Evolutionary conservation across 2,113 vertebrate genomes (phyloP), one percentile per base, ranked within the genome.

Genomic region (Eptesicus fuscus): DNA sequence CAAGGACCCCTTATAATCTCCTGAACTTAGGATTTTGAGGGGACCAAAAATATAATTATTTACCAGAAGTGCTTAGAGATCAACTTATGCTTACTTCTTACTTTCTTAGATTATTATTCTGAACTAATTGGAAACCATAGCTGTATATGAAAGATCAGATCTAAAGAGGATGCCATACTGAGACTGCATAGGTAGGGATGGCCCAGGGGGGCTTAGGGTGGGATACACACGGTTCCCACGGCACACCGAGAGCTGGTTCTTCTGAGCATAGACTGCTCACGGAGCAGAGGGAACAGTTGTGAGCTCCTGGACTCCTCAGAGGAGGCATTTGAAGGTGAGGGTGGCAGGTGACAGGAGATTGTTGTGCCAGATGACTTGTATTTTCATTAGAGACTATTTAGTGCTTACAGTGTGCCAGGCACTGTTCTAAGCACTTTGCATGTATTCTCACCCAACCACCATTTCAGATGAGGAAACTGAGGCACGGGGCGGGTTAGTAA

Each of bases 201-300:
- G 17, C n/a, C 1, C 0, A 23, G 32, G 69, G 11, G 10, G 61
- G 2, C 22, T 10, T 4, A 30, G 28, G 30, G 44, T 1, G 1
- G 6, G 56, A 40, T 17, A 53, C 2, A 1, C 25, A 40, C 22
- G 8, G 61, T 70, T 76, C 83, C 7, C 76, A 32, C 3, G 69
- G 42, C 0, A 5, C 65, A 28, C 20, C 5, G 1, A 2, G 0
- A 14, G 37, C 7, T 8, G 0, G 14, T 28, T 12, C 40, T 74
- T 22, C 49, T 32, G 63, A 65, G 22, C 35, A 0, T 0, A 7
- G 30, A 14, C 28, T 17, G 0, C 53, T 67, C 56, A 47, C 22
- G 7, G 32, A 37, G 40, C 23, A 3, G 7, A 47, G 23, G 79
- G 83, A 70, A 17, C 30, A 53, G 7, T 1, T 7, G 11, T 53